phyloP scores from a whole-genome alignment of 2,113 vertebrate species.

The Illadopsis cleaveri region DNA sequence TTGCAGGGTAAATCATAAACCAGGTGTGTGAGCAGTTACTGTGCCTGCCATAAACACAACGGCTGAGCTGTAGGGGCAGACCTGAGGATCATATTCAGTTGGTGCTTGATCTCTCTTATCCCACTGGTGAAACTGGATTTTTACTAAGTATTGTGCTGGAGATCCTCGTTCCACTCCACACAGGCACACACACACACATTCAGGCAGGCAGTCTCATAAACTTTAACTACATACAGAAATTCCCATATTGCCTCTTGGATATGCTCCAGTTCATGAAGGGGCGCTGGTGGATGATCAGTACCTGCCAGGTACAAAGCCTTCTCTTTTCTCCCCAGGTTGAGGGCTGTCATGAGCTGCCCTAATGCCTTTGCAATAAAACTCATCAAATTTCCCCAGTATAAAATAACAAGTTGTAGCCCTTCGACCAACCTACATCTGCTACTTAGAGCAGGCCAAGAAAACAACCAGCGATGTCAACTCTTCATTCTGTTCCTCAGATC shows the following conservation, averaged over 20 bases:
- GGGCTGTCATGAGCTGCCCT: conserved; percentile 1
- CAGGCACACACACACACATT: not conserved
- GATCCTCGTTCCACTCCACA: not conserved
- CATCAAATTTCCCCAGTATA: conserved; percentile 7
- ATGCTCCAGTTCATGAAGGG: not conserved
- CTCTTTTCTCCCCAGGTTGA: not conserved
- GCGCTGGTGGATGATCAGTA: not conserved
- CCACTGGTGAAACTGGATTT: not conserved
- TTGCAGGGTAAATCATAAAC: not conserved
- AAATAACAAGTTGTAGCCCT: not conserved
- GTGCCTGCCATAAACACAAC: not conserved
- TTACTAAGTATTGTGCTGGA: not conserved
- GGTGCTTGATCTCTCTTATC: not conserved
- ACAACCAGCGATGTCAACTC: conserved; percentile 3
- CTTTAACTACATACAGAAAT: conserved; percentile 24
- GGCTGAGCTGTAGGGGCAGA: not conserved
- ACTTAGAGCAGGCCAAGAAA: conserved; percentile 43
- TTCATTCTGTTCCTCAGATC: conserved; percentile 52
- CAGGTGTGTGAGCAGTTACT: not conserved
- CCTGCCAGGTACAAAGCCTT: conserved; percentile 23
- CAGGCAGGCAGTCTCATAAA: conserved; percentile 28
- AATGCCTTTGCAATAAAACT: conserved; percentile 8
- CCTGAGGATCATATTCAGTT: not conserved
- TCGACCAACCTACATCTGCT: conserved; percentile 53
- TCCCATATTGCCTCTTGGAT: conserved; percentile 25